Percentiles rank a stretch among this genome's conserved stretches.
phyloP scores from a whole-genome alignment of 2,888 invertebrate genomes.

The Drosophila maculinotata region DNA sequence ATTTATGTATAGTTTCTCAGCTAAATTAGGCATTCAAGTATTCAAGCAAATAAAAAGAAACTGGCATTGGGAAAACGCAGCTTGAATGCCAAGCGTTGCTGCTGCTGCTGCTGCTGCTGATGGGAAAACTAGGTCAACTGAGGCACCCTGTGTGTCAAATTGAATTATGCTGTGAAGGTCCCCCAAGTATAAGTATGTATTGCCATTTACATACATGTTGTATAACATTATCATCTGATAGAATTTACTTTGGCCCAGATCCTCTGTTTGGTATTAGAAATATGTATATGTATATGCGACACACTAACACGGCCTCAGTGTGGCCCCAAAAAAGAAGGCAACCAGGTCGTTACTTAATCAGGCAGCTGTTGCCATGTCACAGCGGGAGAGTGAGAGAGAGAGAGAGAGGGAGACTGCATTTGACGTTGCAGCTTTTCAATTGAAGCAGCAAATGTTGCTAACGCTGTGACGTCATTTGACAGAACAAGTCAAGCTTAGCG shows the following conservation, averaged over 20 bases:
- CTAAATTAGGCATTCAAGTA: not conserved
- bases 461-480: slow-evolving; percentile 61
- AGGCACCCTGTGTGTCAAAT: slow-evolving; percentile 59
- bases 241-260: slow-evolving; percentile 59
- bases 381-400: slow-evolving; percentile 7
- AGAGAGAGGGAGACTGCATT: slow-evolving; percentile 24
- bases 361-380: slow-evolving; percentile 61
- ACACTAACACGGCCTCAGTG: slow-evolving; percentile 71
- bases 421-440: slow-evolving; percentile 15
- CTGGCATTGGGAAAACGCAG: slow-evolving; percentile 36
- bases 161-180: slow-evolving; percentile 65
- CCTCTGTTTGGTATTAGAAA: slow-evolving; percentile 16
- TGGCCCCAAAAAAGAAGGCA: slow-evolving; percentile 59
- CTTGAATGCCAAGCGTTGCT: slow-evolving; percentile 54
- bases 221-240: slow-evolving; percentile 36
- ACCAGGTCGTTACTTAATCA: slow-evolving; percentile 77
- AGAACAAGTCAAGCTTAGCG: slow-evolving; percentile 51
- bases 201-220: slow-evolving; percentile 18
- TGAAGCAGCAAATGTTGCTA: slow-evolving; percentile 58
- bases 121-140: slow-evolving; percentile 39
- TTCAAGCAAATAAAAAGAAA: not conserved
- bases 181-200: slow-evolving; percentile 5
- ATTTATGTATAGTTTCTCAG: not conserved
- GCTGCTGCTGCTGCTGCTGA: slow-evolving; percentile 11
- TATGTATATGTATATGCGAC: slow-evolving; percentile 38